Percentiles rank a stretch among this genome's conserved stretches.
Conservation (phyloP, 53 echinoderm and acorn worm genomes). For the Holothuria scabra region DNA sequence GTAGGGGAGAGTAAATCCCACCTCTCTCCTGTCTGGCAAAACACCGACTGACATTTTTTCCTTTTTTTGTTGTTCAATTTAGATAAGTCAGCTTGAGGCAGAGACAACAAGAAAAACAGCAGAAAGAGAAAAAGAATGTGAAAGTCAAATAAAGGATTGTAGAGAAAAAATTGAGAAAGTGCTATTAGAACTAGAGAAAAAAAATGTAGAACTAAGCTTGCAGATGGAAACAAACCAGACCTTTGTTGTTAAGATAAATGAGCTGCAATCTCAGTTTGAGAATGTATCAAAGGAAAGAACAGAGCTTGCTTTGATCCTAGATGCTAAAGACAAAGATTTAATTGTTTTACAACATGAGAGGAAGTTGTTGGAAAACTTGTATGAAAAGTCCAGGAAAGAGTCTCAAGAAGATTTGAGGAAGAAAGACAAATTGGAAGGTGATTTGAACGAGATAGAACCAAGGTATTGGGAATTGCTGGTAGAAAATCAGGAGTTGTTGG, state of each 20-base stretch:
- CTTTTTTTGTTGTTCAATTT: background rate
- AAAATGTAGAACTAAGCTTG: background rate
- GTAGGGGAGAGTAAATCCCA: too few relatives aligned
- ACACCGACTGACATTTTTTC: too few relatives aligned
- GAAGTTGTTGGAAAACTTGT: constrained; percentile 10
- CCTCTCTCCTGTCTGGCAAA: too few relatives aligned
- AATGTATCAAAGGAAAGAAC: background rate
- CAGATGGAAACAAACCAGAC: background rate
- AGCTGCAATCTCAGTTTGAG: background rate
- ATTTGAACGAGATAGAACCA: constrained; percentile 11
- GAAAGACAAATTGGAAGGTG: background rate
- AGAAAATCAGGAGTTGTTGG: constrained; percentile 16
- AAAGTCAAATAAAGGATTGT: background rate
- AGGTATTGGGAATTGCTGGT: constrained; percentile 15
- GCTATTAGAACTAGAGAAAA: background rate
- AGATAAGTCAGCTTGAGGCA: background rate
- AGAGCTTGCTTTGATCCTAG: background rate
- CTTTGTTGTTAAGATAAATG: background rate
- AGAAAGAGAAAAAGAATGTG: background rate
- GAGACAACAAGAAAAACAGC: background rate
- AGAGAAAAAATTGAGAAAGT: background rate
- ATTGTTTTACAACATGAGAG: constrained; percentile 32
- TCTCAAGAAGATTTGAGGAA: background rate
- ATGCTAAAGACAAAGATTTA: background rate
- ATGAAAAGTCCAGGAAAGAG: constrained; percentile 12